These are phyloP conservation scores for Lethrus apterus DNA, from an alignment of 1,140 invertebrate species.

Conservation along the genomic window DNA sequence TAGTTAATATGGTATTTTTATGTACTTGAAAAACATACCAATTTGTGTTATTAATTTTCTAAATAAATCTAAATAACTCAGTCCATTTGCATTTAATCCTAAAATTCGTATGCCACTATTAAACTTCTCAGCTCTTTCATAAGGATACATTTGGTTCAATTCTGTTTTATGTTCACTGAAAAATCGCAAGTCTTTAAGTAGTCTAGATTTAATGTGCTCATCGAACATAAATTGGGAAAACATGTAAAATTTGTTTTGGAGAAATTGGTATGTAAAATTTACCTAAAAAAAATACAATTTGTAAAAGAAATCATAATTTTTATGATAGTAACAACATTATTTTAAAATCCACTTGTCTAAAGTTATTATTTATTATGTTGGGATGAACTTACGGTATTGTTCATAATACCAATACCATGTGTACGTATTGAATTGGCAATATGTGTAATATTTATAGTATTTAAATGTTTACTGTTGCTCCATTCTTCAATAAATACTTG, in stretches of 20 bases:
- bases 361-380: too few relatives aligned
- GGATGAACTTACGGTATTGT: slow-evolving; percentile 67
- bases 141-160: slow-evolving; percentile 61
- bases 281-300: slow-evolving; percentile 43
- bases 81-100: slow-evolving; percentile 73
- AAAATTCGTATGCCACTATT: slow-evolving; percentile 87
- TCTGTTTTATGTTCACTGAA: slow-evolving; percentile 54
- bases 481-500: slow-evolving; percentile 92
- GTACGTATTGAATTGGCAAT: slow-evolving; percentile 97
- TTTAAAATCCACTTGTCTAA: too few relatives aligned
- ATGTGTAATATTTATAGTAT: slow-evolving; percentile 92
- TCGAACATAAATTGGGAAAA: slow-evolving; percentile 98
- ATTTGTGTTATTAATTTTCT: slow-evolving; percentile 88
- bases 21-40: slow-evolving; percentile 44
- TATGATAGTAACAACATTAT: too few relatives aligned
- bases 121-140: slow-evolving; percentile 91
- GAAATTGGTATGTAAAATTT: slow-evolving; percentile 95
- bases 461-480: slow-evolving; percentile 90
- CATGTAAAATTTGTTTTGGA: slow-evolving; percentile 87
- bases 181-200: slow-evolving; percentile 82
- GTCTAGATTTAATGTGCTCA: slow-evolving; percentile 93
- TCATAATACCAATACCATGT: slow-evolving; percentile 96
- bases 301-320: too few relatives aligned
- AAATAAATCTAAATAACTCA: slow-evolving; percentile 90
- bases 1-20: slow-evolving; percentile 6